Evolutionary conservation across 2,888 invertebrate species (phyloP).

Genomic region (Limnephilus rhombicus): DNA sequence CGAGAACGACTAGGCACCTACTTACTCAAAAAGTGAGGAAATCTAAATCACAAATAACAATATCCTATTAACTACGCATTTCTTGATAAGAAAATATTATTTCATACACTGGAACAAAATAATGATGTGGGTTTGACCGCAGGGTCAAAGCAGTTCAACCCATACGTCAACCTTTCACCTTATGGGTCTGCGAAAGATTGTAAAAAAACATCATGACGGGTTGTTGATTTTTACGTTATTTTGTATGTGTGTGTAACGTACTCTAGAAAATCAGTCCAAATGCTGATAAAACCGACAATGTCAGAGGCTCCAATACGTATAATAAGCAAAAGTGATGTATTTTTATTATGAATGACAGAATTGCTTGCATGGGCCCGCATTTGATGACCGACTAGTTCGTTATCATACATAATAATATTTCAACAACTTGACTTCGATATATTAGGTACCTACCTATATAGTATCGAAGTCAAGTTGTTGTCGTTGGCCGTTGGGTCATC

Average conservation of each 20-base stretch:
- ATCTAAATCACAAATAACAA: background rate
- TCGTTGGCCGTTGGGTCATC: no score
- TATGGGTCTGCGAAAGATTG: background rate
- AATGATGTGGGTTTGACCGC: background rate
- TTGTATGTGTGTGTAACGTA: background rate
- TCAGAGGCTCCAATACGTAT: slow-evolving; percentile 16
- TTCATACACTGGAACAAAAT: background rate
- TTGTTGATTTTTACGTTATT: background rate
- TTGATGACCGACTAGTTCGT: no score
- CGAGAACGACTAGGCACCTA: no score
- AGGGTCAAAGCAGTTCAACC: no score
- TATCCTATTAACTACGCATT: background rate
- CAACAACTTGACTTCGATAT: no score
- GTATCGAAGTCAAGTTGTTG: no score
- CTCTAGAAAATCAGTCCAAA: no score
- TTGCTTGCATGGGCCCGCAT: no score
- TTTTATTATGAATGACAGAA: no score
- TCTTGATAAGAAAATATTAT: background rate
- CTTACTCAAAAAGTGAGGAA: background rate
- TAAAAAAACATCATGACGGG: background rate
- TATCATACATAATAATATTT: no score
- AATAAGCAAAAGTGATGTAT: background rate
- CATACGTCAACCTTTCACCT: background rate
- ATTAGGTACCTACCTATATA: no score
- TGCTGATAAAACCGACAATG: background rate